Base-by-base conservation (phyloP, 2,113 vertebrate species). In the Leucosticte australis region DNA sequence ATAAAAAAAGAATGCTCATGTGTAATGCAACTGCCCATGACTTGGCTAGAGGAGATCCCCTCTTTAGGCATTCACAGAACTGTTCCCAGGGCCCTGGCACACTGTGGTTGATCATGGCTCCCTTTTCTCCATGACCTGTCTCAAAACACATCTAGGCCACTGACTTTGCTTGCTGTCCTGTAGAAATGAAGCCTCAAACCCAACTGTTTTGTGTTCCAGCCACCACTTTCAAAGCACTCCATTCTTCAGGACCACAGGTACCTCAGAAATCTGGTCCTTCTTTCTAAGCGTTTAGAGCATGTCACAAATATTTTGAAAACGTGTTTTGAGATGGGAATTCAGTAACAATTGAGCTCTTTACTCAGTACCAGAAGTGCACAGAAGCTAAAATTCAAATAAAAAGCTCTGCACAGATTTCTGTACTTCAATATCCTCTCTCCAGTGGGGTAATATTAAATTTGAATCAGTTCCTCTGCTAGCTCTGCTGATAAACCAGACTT, bases 61-160 rank as follows among this genome's bases (percentile, higher is more conserved):
- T 79, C 42, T 69, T 83, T 9, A 65, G 39, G 41, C 31, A 47
- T 23, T 55, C 41, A 33, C 30, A 19, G 23, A 49, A 15, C 41
- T 56, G 10, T n/a, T 91, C 31, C 49, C 53, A 56, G 49, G 39
- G 41, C 53, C 14, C 10, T 35, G 56, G 2, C 6, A 11, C 35
- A 16, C 27, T 42, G 46, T 0, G 0, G 18, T 30, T 83, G 71
- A 42, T 23, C 0, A 0, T 59, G 83, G 27, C 50, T 73, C n/a
- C 15, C 62, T 89, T 91, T 84, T 74, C 55, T 67, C 47, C 24
- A 14, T 46, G 26, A 55, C 12, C 50, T 46, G 9, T n/a, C 64
- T 87, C 7, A 0, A 70, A 83, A 74, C 23, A 26, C 10, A 28
- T 28, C n/a, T 22, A 67, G 27, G 15, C 7, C 31, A 21, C 47